Conservation (phyloP, 2,113 vertebrate species). For the Campylomormyrus numenius region DNA sequence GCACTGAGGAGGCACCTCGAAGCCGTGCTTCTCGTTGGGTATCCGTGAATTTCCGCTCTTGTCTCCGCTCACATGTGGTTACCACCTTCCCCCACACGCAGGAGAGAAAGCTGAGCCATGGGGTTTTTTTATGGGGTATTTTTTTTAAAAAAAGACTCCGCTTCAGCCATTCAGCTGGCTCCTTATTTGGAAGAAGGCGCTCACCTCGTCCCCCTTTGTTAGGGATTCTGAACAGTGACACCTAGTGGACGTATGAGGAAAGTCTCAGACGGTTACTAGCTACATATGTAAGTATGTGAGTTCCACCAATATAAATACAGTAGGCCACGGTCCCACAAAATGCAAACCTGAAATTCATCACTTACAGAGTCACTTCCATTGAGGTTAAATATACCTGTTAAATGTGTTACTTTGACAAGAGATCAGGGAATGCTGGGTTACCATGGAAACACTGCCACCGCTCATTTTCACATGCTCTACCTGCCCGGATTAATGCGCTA, state of each 20-base stretch:
- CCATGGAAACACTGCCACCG: background rate
- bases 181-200: background rate
- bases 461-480: background rate
- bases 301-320: background rate
- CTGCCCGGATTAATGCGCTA: background rate
- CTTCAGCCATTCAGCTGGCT: background rate
- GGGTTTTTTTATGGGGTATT: background rate
- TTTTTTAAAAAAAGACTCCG: background rate
- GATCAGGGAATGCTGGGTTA: background rate
- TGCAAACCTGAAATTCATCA: background rate
- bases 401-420: background rate
- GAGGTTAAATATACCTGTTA: background rate
- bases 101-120: background rate
- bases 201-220: background rate
- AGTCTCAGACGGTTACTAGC: background rate
- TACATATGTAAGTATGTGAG: background rate
- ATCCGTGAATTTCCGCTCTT: background rate
- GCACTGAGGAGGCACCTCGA: background rate
- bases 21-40: background rate
- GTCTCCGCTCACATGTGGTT: background rate
- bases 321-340: background rate
- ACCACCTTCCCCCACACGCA: background rate
- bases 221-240: constrained; percentile 11
- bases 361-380: background rate
- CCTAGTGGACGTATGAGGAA: constrained; percentile 19